Conservation (phyloP, 2,113 vertebrate genomes). For the Sinocyclocheilus anophthalmus region DNA sequence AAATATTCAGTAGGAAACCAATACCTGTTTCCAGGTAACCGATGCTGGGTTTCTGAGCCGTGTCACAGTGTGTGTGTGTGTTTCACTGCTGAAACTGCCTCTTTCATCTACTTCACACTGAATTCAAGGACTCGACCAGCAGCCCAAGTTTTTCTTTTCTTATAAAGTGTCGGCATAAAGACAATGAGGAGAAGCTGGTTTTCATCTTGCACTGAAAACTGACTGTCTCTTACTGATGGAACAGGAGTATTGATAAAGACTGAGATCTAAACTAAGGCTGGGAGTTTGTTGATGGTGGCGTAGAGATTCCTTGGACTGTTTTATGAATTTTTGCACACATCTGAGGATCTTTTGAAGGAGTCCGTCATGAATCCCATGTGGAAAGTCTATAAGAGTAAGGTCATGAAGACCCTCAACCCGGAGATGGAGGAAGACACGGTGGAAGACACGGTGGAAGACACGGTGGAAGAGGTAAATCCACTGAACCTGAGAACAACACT, state of each 20-base stretch:
- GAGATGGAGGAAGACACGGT: slow-evolving; percentile 72
- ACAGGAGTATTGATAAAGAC: slow-evolving; percentile 30
- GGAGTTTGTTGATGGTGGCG: slow-evolving; percentile 51
- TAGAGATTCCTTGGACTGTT: slow-evolving; percentile 48
- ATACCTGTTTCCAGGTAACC: slow-evolving; percentile 84
- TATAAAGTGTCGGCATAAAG: slow-evolving; percentile 20
- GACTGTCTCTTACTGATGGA: slow-evolving; percentile 54
- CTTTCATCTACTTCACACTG: slow-evolving; percentile 58
- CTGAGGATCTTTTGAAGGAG: slow-evolving; percentile 16
- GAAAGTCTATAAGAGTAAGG: slow-evolving; percentile 80
- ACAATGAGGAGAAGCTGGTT: slow-evolving; percentile 56
- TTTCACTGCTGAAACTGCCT: slow-evolving; percentile 51
- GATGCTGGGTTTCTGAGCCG: slow-evolving; percentile 67
- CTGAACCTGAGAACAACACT: not conserved
- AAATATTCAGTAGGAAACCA: slow-evolving; percentile 81
- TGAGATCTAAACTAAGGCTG: slow-evolving; percentile 49
- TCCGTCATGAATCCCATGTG: slow-evolving; percentile 78
- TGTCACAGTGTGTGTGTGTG: slow-evolving; percentile 60
- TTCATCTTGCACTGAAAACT: slow-evolving; percentile 39
- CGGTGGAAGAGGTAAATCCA: slow-evolving; percentile 69
- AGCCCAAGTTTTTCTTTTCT: slow-evolving; percentile 18
- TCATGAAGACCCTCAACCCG: slow-evolving; percentile 78
- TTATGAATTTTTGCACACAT: slow-evolving; percentile 42
- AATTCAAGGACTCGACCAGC: slow-evolving; percentile 53
- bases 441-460: slow-evolving; percentile 67